Percentiles rank a stretch among this genome's conserved stretches.
Evolutionary conservation across 2,113 vertebrate species (phyloP).

Genomic region (Syrmaticus mikado): DNA sequence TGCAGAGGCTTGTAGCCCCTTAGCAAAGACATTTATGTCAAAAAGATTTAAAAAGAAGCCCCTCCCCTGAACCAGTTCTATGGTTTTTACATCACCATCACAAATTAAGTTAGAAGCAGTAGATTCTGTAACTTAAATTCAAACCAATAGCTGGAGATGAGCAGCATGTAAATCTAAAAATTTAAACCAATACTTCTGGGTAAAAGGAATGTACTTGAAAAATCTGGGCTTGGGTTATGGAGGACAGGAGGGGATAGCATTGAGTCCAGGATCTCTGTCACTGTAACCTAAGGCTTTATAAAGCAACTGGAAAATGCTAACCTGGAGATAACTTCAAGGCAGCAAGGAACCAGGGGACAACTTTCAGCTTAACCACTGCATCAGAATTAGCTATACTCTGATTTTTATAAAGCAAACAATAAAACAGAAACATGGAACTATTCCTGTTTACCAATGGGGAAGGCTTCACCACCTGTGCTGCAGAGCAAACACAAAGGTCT

Average conservation of each 20-base stretch:
- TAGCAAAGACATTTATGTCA: neutral
- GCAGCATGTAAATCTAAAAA: neutral
- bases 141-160: neutral
- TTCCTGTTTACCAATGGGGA: fast-evolving
- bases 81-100: neutral
- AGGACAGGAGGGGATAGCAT: neutral
- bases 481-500: neutral
- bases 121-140: neutral
- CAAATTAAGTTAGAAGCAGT: neutral
- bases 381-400: neutral
- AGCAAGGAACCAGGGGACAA: neutral
- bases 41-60: neutral
- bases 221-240: neutral
- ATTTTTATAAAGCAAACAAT: neutral
- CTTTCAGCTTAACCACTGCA: neutral
- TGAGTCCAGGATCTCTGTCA: neutral
- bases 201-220: neutral
- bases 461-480: neutral
- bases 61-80: neutral
- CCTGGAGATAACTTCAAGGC: neutral
- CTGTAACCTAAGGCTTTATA: neutral
- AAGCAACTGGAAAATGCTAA: neutral
- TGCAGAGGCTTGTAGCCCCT: neutral
- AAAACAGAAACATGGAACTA: neutral
- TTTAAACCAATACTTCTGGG: neutral